A percentile compares a stretch with the other conserved stretches of the same genome.
These are phyloP conservation scores for Eremobia ochroleuca DNA, from an alignment of 2,888 invertebrate genomes.

Conservation along the genomic window DNA sequence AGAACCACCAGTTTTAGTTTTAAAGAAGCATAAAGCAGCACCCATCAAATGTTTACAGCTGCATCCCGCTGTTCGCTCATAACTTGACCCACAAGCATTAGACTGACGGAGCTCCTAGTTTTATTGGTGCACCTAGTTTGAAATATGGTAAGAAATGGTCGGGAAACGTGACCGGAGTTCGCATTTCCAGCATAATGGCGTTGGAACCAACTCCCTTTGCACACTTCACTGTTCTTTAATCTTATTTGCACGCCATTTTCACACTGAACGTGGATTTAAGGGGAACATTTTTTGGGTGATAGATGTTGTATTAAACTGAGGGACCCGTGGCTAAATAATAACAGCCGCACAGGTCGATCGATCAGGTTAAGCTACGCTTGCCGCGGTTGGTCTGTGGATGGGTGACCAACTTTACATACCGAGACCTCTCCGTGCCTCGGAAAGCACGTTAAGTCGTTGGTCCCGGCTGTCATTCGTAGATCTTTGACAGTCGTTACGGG, in stretches of 20 bases:
- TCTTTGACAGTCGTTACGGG: too few relatives aligned
- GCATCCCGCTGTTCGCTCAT: conserved; percentile 58
- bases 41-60: conserved; percentile 32
- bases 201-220: conserved; percentile 60
- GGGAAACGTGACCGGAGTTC: conserved; percentile 80
- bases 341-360: too few relatives aligned
- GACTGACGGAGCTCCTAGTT: conserved; percentile 67
- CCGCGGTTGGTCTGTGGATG: too few relatives aligned
- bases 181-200: conserved; percentile 66
- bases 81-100: conserved; percentile 58
- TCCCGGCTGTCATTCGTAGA: too few relatives aligned
- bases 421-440: too few relatives aligned
- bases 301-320: too few relatives aligned
- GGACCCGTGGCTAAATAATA: too few relatives aligned
- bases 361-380: too few relatives aligned
- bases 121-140: conserved; percentile 81
- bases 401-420: too few relatives aligned
- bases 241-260: conserved; percentile 63
- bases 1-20: background rate
- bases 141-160: conserved; percentile 81
- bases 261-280: conserved; percentile 53
- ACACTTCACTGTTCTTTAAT: conserved; percentile 64
- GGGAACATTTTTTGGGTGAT: conserved; percentile 12
- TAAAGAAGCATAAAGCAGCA: conserved; percentile 20
- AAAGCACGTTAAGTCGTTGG: too few relatives aligned